phyloP scores from a whole-genome alignment of 2,113 vertebrate genomes.

The Aepyceros melampus region DNA sequence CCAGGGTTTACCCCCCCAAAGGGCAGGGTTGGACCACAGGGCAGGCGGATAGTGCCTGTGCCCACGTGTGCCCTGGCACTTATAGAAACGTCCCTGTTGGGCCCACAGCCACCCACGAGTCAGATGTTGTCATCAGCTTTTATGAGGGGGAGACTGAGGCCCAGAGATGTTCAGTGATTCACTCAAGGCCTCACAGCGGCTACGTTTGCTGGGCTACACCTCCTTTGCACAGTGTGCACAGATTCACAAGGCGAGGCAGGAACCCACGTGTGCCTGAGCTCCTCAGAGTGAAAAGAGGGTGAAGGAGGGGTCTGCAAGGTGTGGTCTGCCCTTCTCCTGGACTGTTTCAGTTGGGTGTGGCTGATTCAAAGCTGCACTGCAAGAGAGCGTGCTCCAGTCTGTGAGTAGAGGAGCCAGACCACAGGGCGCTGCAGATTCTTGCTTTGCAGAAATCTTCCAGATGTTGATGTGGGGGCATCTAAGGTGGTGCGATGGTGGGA shows the following conservation, averaged over 20 bases:
- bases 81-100: not conserved
- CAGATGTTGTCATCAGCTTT: not conserved
- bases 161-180: not conserved
- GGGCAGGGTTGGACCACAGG: not conserved
- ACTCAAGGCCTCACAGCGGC: not conserved
- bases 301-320: not conserved
- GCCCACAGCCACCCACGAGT: not conserved
- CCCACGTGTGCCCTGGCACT: fast-evolving
- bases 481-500: fast-evolving
- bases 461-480: not conserved
- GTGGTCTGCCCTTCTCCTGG: not conserved
- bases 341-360: constrained; percentile 25
- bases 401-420: not conserved
- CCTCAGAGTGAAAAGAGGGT: not conserved
- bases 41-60: fast-evolving
- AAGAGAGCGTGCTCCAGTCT: not conserved
- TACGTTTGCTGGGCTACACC: fast-evolving
- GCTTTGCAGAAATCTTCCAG: not conserved
- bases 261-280: not conserved
- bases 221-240: not conserved
- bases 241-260: not conserved
- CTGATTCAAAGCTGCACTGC: not conserved
- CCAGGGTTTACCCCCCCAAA: not conserved
- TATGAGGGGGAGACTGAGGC: not conserved
- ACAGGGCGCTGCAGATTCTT: not conserved